Evolutionary conservation across 2,113 vertebrate species (phyloP).

Genomic region (Sebastes schlegelii): DNA sequence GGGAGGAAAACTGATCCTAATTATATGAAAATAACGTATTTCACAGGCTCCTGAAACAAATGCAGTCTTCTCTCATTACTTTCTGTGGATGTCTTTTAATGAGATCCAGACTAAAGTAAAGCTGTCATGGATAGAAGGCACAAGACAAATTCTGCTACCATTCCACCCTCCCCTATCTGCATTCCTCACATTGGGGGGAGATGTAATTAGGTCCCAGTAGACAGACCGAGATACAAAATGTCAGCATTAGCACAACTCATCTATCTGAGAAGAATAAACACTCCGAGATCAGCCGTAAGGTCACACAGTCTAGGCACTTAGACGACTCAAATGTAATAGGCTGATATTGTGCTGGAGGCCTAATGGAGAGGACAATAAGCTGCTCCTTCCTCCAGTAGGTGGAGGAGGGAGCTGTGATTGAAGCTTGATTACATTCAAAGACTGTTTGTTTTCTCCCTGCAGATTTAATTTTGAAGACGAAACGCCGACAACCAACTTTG

Average conservation of each 20-base stretch:
- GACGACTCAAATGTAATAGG: conserved; percentile 25
- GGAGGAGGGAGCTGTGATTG: background rate
- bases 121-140: conserved; percentile 12
- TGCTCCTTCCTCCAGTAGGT: conserved; percentile 2
- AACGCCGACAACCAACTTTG: conserved; percentile 96
- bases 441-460: conserved; percentile 44
- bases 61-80: background rate
- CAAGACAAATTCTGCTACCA: conserved; percentile 22
- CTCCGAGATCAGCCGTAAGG: conserved; percentile 19
- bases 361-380: conserved; percentile 14
- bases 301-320: conserved; percentile 1
- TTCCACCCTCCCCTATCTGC: background rate
- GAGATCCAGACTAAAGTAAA: conserved; percentile 5
- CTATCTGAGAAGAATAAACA: conserved; percentile 39
- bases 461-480: conserved; percentile 97
- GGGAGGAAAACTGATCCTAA: background rate
- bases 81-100: conserved; percentile 17
- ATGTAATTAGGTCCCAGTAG: conserved; percentile 66
- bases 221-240: conserved; percentile 45
- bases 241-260: conserved; percentile 42
- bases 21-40: background rate
- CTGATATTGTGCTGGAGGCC: conserved; percentile 2
- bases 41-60: background rate
- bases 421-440: conserved; percentile 21
- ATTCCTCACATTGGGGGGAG: conserved; percentile 21